These are phyloP conservation scores for Micromussa lordhowensis DNA, from an alignment of 92 coral and sea anemone species.

Conservation along the genomic window DNA sequence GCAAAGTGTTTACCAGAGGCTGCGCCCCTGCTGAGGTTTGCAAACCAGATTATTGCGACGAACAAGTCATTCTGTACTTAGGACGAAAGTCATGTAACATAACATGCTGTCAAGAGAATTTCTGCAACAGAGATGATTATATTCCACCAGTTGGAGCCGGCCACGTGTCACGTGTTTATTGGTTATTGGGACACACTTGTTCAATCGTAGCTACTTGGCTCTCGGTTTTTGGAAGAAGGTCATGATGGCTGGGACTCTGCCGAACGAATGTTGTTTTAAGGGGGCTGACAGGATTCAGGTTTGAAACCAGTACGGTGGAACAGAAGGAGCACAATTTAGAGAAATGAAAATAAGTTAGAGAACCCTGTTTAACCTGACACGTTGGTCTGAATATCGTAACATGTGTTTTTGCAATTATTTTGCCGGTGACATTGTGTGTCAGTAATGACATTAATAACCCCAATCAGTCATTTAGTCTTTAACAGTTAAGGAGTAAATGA, in stretches of 20 bases:
- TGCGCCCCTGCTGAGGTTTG: conserved; percentile 19
- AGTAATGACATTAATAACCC: no score
- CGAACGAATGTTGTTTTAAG: neutral
- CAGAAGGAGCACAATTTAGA: neutral
- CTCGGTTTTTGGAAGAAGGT: neutral
- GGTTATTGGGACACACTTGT: neutral
- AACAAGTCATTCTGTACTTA: neutral
- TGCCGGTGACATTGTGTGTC: no score
- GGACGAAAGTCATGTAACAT: conserved; percentile 42
- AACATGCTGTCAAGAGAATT: conserved; percentile 40
- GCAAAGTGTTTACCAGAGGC: neutral
- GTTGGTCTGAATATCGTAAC: no score
- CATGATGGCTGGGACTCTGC: neutral
- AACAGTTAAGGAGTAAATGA: no score
- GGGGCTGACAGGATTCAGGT: neutral
- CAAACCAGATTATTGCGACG: conserved; percentile 16
- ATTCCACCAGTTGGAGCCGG: neutral
- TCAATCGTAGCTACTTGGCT: neutral
- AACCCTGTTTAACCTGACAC: neutral
- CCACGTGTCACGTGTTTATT: neutral
- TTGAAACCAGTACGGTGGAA: neutral
- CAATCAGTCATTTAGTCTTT: no score
- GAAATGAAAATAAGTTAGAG: neutral
- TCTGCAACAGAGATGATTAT: conserved; percentile 31
- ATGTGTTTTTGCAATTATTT: no score